A percentile compares a stretch with the other conserved stretches of the same genome.
Conservation (phyloP, 1,140 invertebrate species). For the Homalodisca vitripennis region DNA sequence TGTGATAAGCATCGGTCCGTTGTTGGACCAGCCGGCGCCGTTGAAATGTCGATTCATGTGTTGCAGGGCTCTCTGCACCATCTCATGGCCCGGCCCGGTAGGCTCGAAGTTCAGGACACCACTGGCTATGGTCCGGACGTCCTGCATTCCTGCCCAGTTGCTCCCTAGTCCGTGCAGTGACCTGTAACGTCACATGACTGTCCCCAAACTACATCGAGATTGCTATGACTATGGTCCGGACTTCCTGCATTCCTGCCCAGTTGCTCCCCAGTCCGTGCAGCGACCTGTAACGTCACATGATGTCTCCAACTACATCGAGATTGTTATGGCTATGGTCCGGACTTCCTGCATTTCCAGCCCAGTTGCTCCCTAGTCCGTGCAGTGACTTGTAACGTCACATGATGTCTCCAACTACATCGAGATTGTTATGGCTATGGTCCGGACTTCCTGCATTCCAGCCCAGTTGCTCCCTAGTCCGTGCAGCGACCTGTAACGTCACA, state of each 20-base stretch:
- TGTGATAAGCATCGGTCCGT: slow-evolving; percentile 19
- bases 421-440: no score
- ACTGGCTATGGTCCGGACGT: not conserved
- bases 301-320: no score
- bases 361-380: slow-evolving; percentile 9
- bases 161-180: slow-evolving; percentile 9
- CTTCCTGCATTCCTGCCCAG: slow-evolving; percentile 27
- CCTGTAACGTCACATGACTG: no score
- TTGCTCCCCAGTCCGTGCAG: slow-evolving; percentile 11
- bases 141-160: slow-evolving; percentile 28
- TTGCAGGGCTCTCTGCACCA: slow-evolving; percentile 12
- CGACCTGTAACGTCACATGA: no score
- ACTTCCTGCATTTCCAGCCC: slow-evolving; percentile 24
- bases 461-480: no score
- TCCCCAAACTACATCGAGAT: no score
- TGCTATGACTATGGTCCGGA: not conserved
- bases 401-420: no score
- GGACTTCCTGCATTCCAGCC: no score
- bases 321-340: not conserved
- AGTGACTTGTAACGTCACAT: no score
- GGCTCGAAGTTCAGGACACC: slow-evolving; percentile 28
- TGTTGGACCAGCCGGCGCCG: slow-evolving; percentile 2
- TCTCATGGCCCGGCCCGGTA: not conserved
- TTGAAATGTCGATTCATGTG: slow-evolving; percentile 6
- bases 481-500: no score